Evolutionary conservation across 2,797 vertebrate species (phyloP), one percentile per base, ranked within the genome.

Genomic region (Pangasius sanitwongsei): DNA sequence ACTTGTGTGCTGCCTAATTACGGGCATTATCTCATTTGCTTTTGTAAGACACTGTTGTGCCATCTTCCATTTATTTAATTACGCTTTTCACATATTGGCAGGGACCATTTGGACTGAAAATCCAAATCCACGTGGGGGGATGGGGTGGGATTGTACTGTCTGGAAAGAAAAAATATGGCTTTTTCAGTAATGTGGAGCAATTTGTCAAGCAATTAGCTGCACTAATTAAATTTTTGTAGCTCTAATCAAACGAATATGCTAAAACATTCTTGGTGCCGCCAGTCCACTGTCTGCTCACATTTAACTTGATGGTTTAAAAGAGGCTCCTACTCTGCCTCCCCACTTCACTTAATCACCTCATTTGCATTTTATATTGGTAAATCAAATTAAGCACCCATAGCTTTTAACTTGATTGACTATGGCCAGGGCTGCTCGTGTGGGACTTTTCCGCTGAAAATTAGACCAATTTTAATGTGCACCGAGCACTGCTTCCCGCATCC

Each of bases 281-380:
- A 96, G 97, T 97, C 97, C 94, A 92, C 96, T 98, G 98, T 98
- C 98, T 98, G 96, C 96, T 97, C 96, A 95, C 96, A 97, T 99
- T 99, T 99, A 98, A 98, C 96, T 97, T 98, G 97, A 99, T 98
- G 97, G 97, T 96, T 98, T 98, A 97, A 99, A 98, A 98, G 97
- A 98, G 97, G 97, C 96, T 95, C 92, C 95, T 97, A 94, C 95
- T 96, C 96, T 96, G 96, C 96, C 94, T 97, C 97, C 96, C 97
- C 97, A 98, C 97, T 99, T 97, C 97, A 98, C 97, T 99, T 98
- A 98, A 99, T 97, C 97, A 99, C 97, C 97, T 98, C 91, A 99
- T 99, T 99, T 99, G 98, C 98, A 99, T 99, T 99, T 99, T 99
- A 99, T 99, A 99, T 99, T 99, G 98, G 98, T 99, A 99, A 99